phyloP scores from a whole-genome alignment of 92 coral and sea anemone genomes.

The Virgularia gustaviana region DNA sequence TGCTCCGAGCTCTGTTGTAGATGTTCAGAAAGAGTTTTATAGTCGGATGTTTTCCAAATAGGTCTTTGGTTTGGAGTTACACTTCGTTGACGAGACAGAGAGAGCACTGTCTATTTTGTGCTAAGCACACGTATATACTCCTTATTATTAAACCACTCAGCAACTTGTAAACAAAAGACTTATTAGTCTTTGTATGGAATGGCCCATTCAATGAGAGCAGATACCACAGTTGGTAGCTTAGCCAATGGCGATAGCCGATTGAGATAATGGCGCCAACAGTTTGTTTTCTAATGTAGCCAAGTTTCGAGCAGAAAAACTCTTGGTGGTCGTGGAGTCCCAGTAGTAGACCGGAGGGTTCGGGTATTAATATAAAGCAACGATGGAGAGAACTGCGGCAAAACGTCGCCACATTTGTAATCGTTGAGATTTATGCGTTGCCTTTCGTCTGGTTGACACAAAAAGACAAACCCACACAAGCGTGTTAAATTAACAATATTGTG shows the following conservation, averaged over 20 bases:
- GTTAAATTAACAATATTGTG: constrained; percentile 30
- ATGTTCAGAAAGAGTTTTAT: neutral
- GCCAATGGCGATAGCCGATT: too few relatives aligned
- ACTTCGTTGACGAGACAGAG: neutral
- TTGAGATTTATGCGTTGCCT: constrained; percentile 10
- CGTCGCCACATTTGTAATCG: too few relatives aligned
- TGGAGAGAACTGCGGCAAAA: too few relatives aligned
- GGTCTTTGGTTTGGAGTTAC: neutral
- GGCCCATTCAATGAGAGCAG: neutral
- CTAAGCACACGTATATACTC: constrained; percentile 5
- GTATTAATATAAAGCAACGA: too few relatives aligned
- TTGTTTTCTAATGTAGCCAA: too few relatives aligned
- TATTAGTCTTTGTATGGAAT: constrained; percentile 15
- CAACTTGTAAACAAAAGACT: constrained; percentile 34
- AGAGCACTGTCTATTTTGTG: constrained; percentile 7
- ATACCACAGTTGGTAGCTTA: too few relatives aligned
- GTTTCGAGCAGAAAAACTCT: too few relatives aligned
- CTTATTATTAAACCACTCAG: constrained; percentile 18
- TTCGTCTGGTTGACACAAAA: constrained; percentile 25
- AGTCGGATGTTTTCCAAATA: neutral
- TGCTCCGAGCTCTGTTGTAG: neutral
- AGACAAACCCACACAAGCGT: constrained; percentile 21
- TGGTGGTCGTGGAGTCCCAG: too few relatives aligned
- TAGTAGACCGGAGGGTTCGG: too few relatives aligned
- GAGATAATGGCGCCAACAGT: too few relatives aligned